These are phyloP conservation scores for Sciurus carolinensis DNA, from an alignment of 2,797 vertebrate species.

Conservation along the genomic window DNA sequence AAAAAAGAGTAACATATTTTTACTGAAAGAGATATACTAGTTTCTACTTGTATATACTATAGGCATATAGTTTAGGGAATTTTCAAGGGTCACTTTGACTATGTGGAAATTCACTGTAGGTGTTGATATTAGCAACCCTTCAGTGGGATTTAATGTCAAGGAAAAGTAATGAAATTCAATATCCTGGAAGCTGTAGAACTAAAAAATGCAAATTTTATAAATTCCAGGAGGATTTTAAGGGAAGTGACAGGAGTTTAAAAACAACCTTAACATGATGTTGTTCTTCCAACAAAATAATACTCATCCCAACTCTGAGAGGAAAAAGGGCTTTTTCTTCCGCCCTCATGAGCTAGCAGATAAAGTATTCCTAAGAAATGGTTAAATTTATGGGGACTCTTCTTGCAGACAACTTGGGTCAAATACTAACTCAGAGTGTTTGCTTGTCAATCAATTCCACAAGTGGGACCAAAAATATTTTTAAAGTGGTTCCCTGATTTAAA, in stretches of 20 bases:
- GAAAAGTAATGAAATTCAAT: slow-evolving; percentile 51
- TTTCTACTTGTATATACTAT: not conserved
- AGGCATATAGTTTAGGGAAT: not conserved
- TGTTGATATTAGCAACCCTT: not conserved
- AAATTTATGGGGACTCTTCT: not conserved
- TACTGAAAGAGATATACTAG: not conserved
- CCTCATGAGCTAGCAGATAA: not conserved
- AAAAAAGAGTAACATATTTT: not conserved
- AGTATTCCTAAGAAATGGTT: not conserved
- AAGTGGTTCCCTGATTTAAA: not conserved
- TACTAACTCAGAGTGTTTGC: not conserved
- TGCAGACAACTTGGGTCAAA: slow-evolving; percentile 9
- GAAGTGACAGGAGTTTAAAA: not conserved
- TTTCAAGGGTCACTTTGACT: slow-evolving; percentile 2
- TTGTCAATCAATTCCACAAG: slow-evolving; percentile 19
- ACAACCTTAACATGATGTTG: not conserved
- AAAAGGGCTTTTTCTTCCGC: not conserved
- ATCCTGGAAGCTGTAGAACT: not conserved
- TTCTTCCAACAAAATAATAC: not conserved
- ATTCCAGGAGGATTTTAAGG: not conserved
- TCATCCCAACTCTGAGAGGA: not conserved
- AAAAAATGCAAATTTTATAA: slow-evolving; percentile 33
- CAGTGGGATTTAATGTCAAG: not conserved
- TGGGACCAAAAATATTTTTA: not conserved
- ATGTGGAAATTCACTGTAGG: not conserved